These are phyloP conservation scores for Tupiocoris notatus DNA, from an alignment of 2,888 invertebrate genomes.

Conservation along the genomic window DNA sequence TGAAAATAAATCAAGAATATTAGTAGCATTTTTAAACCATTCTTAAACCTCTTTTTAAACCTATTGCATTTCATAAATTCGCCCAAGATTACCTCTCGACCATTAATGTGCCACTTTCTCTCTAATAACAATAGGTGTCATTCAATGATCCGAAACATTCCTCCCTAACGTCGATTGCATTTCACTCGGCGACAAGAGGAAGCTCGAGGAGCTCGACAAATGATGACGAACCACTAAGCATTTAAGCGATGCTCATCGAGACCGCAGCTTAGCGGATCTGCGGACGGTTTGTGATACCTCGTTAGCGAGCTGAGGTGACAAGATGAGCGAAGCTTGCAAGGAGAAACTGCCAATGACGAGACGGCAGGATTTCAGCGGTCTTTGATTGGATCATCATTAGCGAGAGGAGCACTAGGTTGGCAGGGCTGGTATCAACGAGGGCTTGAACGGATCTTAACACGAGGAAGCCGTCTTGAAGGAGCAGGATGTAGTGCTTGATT, in stretches of 20 bases:
- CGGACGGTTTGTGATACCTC: slow-evolving; percentile 24
- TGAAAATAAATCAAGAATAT: too few relatives aligned
- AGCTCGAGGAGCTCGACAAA: slow-evolving; percentile 27
- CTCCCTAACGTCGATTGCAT: too few relatives aligned
- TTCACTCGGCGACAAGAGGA: too few relatives aligned
- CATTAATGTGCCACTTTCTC: too few relatives aligned
- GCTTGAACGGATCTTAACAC: not conserved
- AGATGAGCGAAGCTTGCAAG: slow-evolving; percentile 6
- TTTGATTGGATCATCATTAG: slow-evolving; percentile 36
- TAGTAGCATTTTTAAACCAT: too few relatives aligned
- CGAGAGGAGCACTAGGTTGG: not conserved
- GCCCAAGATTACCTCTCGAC: too few relatives aligned
- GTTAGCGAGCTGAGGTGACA: slow-evolving; percentile 10
- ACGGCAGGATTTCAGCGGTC: slow-evolving; percentile 24
- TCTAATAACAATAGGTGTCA: too few relatives aligned
- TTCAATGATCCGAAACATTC: too few relatives aligned
- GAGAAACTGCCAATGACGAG: not conserved
- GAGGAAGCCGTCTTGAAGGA: not conserved
- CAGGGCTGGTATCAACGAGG: not conserved
- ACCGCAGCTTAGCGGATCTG: slow-evolving; percentile 11
- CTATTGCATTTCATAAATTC: too few relatives aligned
- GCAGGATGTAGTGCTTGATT: not conserved
- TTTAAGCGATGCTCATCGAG: not conserved
- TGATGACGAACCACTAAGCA: slow-evolving; percentile 7
- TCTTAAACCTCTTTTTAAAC: too few relatives aligned